phyloP scores from a whole-genome alignment of 2,888 invertebrate genomes.

The Heliothis peltigera region DNA sequence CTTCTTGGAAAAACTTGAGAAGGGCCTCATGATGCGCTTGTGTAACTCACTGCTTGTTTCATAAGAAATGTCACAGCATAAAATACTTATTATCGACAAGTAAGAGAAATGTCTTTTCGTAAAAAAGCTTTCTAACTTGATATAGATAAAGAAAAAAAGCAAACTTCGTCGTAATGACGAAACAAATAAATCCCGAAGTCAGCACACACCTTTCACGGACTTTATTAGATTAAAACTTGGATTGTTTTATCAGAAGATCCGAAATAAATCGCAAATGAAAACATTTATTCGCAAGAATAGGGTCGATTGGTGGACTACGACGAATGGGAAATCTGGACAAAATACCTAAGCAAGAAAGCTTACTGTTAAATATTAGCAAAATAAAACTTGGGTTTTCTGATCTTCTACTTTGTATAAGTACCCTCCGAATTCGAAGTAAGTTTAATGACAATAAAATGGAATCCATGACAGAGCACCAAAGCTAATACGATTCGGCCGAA shows the following conservation, averaged over 20 bases:
- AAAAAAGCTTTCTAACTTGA: slow-evolving; percentile 7
- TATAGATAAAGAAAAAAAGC: not conserved
- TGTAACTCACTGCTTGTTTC: not conserved
- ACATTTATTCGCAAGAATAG: slow-evolving; percentile 17
- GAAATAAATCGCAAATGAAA: slow-evolving; percentile 41
- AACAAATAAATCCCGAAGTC: slow-evolving; percentile 36
- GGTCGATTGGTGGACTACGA: slow-evolving; percentile 28
- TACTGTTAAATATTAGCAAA: too few relatives aligned
- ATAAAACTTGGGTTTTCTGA: not conserved
- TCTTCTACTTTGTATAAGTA: too few relatives aligned
- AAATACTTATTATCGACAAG: not conserved
- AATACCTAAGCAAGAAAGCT: not conserved
- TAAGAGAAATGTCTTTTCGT: not conserved
- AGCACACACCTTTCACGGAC: slow-evolving; percentile 24
- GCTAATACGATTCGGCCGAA: slow-evolving; percentile 25
- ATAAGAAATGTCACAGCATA: not conserved
- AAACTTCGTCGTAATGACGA: slow-evolving; percentile 22
- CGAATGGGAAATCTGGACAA: slow-evolving; percentile 1
- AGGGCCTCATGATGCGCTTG: too few relatives aligned
- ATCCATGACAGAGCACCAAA: slow-evolving; percentile 3
- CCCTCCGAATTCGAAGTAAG: not conserved
- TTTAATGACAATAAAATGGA: not conserved
- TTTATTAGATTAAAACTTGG: slow-evolving; percentile 30
- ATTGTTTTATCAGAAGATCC: slow-evolving; percentile 31
- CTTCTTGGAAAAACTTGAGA: not conserved